Conservation (phyloP, 2,113 vertebrate species). For the Leucosticte australis region DNA sequence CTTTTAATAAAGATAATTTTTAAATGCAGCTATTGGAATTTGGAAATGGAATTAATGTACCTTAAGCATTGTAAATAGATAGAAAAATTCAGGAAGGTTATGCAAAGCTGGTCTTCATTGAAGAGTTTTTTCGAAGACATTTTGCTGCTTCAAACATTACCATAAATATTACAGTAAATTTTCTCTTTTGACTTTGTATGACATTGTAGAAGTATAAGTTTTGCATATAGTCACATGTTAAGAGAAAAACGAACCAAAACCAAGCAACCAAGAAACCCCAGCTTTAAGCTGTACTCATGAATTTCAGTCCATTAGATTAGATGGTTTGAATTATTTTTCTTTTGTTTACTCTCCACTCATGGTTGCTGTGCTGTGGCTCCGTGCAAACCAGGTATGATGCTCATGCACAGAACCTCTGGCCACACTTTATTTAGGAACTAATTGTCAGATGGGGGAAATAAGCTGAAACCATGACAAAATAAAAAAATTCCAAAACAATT, state of each 20-base stretch:
- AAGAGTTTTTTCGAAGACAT: neutral
- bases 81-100: neutral
- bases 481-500: neutral
- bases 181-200: neutral
- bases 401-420: neutral
- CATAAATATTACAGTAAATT: neutral
- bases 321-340: neutral
- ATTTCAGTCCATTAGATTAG: rapidly evolving
- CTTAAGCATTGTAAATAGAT: neutral
- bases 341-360: neutral
- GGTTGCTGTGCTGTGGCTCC: rapidly evolving
- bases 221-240: neutral
- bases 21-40: neutral
- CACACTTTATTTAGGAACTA: neutral
- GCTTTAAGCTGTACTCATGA: neutral
- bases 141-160: neutral
- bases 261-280: rapidly evolving
- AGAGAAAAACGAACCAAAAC: neutral
- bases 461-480: neutral
- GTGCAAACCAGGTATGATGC: neutral
- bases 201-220: neutral
- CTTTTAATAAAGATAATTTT: neutral
- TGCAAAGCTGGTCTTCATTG: neutral
- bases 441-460: neutral
- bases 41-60: neutral